A percentile compares a stretch with the other conserved stretches of the same genome.
Conservation (phyloP, 2,113 vertebrate species). For the Hystrix cristata region DNA sequence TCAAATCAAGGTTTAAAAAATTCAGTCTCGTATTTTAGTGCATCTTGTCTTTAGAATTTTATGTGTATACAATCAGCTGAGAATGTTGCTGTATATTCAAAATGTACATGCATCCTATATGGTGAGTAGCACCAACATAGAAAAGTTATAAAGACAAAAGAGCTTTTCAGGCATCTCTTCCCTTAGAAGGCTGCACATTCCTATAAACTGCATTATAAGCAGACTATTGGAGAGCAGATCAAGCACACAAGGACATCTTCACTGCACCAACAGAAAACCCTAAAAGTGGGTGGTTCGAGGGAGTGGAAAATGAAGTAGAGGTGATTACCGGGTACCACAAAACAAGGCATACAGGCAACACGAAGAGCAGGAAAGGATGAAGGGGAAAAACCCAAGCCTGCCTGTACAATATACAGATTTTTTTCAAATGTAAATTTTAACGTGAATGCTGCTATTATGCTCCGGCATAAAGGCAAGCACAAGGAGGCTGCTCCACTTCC, state of each 20-base stretch:
- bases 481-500: conserved; percentile 65
- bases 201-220: background rate
- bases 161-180: conserved; percentile 29
- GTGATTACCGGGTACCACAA: background rate
- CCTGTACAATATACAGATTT: conserved; percentile 74
- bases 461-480: conserved; percentile 67
- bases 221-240: background rate
- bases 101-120: background rate
- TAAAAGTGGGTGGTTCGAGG: background rate
- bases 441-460: conserved; percentile 83
- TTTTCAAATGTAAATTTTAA: conserved; percentile 83
- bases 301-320: conserved; percentile 12
- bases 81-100: conserved; percentile 17
- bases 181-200: background rate
- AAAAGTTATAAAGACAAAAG: conserved; percentile 54
- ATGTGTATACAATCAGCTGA: conserved; percentile 35
- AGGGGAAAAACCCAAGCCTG: background rate
- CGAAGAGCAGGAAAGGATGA: background rate
- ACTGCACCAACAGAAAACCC: conserved; percentile 3
- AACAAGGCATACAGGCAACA: background rate
- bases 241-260: background rate
- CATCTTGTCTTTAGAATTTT: conserved; percentile 66
- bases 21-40: conserved; percentile 56
- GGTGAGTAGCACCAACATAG: background rate
- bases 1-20: conserved; percentile 67